phyloP scores from a whole-genome alignment of 1,140 invertebrate species.

The Galendromus occidentalis region DNA sequence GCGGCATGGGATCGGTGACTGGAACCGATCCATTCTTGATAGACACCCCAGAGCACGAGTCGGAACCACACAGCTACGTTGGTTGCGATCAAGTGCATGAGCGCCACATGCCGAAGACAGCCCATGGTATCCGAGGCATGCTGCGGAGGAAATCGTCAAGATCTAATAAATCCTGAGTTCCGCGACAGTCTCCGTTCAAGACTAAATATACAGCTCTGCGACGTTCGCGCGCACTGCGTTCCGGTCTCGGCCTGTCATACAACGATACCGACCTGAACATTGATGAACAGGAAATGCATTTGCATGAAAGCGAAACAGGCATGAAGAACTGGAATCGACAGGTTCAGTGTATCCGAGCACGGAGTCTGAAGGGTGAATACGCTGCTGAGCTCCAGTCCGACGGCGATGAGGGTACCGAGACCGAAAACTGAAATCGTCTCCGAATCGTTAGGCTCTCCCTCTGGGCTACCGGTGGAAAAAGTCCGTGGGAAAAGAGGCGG shows the following conservation, averaged over 20 bases:
- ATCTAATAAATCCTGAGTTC: not conserved
- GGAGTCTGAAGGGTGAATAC: conserved; percentile 36
- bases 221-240: too few species aligned
- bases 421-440: conserved; percentile 37
- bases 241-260: too few species aligned
- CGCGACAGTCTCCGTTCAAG: not conserved
- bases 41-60: conserved; percentile 39
- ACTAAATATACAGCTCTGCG: not conserved
- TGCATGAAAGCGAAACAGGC: conserved; percentile 46
- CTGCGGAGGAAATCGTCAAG: conserved; percentile 14
- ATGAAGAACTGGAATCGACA: conserved; percentile 41
- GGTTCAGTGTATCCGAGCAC: conserved; percentile 37
- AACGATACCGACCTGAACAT: conserved; percentile 46
- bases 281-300: conserved; percentile 47
- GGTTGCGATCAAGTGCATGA: conserved; percentile 40
- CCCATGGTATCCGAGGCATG: conserved; percentile 18
- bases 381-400: conserved; percentile 42
- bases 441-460: conserved; percentile 9
- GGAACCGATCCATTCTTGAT: conserved; percentile 22
- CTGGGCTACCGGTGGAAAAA: not conserved
- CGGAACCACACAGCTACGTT: conserved; percentile 39
- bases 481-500: not conserved
- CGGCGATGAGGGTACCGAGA: conserved; percentile 42
- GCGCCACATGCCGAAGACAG: conserved; percentile 31
- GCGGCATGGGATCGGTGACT: conserved; percentile 17